phyloP scores from a whole-genome alignment of 1,140 invertebrate species.

The Halotydeus destructor region DNA sequence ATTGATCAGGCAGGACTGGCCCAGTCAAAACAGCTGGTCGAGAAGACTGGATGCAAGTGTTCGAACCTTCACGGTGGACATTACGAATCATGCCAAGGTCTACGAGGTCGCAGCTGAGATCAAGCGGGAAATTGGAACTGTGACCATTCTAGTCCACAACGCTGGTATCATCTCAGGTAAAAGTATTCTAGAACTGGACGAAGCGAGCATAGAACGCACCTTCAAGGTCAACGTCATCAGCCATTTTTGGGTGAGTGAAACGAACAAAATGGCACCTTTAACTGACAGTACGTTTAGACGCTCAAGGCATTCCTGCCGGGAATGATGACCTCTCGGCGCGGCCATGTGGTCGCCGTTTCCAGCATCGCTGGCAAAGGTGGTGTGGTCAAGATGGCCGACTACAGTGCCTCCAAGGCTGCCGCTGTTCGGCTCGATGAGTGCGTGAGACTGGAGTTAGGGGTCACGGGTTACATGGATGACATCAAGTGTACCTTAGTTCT shows the following conservation, averaged over 20 bases:
- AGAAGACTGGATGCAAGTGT: not conserved
- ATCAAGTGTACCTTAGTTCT: too few species aligned
- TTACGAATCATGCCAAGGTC: constrained; percentile 38
- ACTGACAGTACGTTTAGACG: too few species aligned
- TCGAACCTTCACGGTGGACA: constrained; percentile 29
- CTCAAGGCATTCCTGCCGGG: constrained; percentile 39
- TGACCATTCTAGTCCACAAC: constrained; percentile 57
- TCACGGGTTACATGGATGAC: too few species aligned
- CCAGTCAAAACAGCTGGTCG: not conserved
- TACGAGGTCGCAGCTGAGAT: constrained; percentile 22
- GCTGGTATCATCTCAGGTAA: constrained; percentile 50
- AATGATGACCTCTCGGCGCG: constrained; percentile 51
- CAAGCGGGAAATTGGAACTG: constrained; percentile 39
- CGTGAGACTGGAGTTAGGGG: too few species aligned
- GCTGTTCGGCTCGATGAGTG: constrained; percentile 78
- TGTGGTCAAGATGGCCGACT: constrained; percentile 67
- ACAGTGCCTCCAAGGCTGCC: constrained; percentile 83
- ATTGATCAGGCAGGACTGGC: constrained; percentile 14
- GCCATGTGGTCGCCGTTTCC: constrained; percentile 86
- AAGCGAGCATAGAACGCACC: constrained; percentile 37
- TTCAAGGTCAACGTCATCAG: constrained; percentile 40
- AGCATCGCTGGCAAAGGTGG: constrained; percentile 70
- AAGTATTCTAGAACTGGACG: constrained; percentile 57
- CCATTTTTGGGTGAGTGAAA: constrained; percentile 48
- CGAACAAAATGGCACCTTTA: too few species aligned